Percentiles rank a stretch among this genome's conserved stretches.
These are phyloP conservation scores for Acrobasis consociella DNA, from an alignment of 2,888 invertebrate genomes.

Conservation along the genomic window DNA sequence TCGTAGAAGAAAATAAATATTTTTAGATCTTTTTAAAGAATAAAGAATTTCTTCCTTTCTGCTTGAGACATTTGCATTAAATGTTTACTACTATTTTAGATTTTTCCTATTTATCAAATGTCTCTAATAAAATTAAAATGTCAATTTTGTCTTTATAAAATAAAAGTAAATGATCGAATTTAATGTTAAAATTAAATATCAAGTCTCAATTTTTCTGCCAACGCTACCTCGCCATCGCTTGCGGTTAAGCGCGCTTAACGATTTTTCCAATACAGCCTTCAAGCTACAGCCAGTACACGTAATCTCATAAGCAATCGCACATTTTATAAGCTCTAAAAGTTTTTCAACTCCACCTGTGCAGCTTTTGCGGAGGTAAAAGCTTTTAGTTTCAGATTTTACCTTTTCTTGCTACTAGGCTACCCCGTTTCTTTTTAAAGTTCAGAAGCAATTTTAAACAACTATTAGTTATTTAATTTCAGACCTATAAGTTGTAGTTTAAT, in stretches of 20 bases:
- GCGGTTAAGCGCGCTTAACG: conserved; percentile 67
- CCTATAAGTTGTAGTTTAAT: too few species aligned
- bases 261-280: conserved; percentile 64
- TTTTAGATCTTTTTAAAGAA: too few species aligned
- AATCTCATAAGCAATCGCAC: conserved; percentile 30
- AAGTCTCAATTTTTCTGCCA: conserved; percentile 37
- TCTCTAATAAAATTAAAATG: neutral
- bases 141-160: too few species aligned
- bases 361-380: neutral
- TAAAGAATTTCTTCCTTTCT: too few species aligned
- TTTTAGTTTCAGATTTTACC: neutral
- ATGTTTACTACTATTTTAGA: too few species aligned
- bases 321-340: conserved; percentile 4
- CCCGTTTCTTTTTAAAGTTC: too few species aligned
- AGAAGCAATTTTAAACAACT: too few species aligned
- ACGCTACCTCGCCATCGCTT: conserved; percentile 45
- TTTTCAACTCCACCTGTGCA: conserved; percentile 1
- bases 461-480: too few species aligned
- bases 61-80: too few species aligned
- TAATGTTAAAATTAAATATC: neutral
- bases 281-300: conserved; percentile 41
- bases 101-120: too few species aligned
- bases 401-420: conserved; percentile 18
- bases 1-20: too few species aligned
- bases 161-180: neutral